Percentiles rank a stretch among this genome's conserved stretches.
These are phyloP conservation scores for Alosa alosa DNA, from an alignment of 2,113 vertebrate genomes.

Conservation along the genomic window DNA sequence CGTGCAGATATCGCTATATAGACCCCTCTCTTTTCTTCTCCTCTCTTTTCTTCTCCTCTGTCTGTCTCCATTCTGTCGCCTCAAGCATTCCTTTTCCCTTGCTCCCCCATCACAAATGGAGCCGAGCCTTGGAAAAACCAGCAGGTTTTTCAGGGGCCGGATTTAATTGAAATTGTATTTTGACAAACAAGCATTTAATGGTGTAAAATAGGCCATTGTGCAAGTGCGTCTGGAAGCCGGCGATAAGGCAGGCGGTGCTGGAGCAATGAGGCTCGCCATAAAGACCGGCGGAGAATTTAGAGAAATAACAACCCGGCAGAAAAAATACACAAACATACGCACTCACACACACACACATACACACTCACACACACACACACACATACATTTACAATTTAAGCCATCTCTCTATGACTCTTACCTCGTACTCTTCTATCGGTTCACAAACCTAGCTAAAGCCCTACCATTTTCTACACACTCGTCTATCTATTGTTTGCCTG, in stretches of 20 bases:
- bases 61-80: slow-evolving; percentile 19
- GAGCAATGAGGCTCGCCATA: slow-evolving; percentile 61
- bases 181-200: slow-evolving; percentile 78
- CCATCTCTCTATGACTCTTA: slow-evolving; percentile 29
- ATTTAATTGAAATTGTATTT: slow-evolving; percentile 78
- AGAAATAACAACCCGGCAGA: slow-evolving; percentile 6
- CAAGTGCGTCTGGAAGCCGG: slow-evolving; percentile 66
- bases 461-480: slow-evolving; percentile 50
- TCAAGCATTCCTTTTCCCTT: background rate
- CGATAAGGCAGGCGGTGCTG: slow-evolving; percentile 72
- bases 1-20: slow-evolving; percentile 30
- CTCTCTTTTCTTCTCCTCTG: slow-evolving; percentile 21
- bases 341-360: slow-evolving; percentile 13
- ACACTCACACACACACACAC: slow-evolving; percentile 14
- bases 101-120: slow-evolving; percentile 48
- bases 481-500: slow-evolving; percentile 33
- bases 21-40: slow-evolving; percentile 20
- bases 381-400: slow-evolving; percentile 33
- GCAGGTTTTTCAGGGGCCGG: slow-evolving; percentile 47
- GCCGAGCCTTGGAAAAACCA: slow-evolving; percentile 44
- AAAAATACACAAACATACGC: slow-evolving; percentile 21
- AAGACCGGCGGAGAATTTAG: slow-evolving; percentile 53
- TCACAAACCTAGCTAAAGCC: slow-evolving; percentile 40
- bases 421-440: slow-evolving; percentile 13
- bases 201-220: slow-evolving; percentile 76